phyloP scores from a whole-genome alignment of 2,113 vertebrate genomes.

The Aegithalos caudatus region DNA sequence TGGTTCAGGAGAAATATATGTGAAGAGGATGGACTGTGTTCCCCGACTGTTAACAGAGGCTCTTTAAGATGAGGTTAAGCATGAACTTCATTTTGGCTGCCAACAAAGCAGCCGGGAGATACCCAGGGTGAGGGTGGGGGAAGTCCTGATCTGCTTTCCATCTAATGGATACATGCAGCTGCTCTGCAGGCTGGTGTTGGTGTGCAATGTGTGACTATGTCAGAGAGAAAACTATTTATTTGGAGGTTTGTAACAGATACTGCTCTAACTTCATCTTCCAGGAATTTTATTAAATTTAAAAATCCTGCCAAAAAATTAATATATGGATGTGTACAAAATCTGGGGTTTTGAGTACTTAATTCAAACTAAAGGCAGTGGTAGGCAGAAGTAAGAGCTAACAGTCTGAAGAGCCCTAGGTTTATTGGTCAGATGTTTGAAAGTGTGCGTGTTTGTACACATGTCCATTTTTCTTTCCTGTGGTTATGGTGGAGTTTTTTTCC shows the following conservation, averaged over 20 bases:
- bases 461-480: neutral
- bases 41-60: neutral
- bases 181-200: slow-evolving; percentile 28
- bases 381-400: neutral
- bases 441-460: neutral
- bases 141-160: slow-evolving; percentile 48
- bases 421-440: neutral
- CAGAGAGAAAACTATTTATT: neutral
- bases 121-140: neutral
- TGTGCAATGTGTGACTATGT: neutral
- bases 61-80: slow-evolving; percentile 24
- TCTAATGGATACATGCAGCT: slow-evolving; percentile 47
- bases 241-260: slow-evolving; percentile 7
- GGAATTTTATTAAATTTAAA: slow-evolving; percentile 51
- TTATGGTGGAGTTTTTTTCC: neutral
- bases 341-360: neutral
- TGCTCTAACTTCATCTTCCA: slow-evolving; percentile 53
- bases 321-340: neutral
- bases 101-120: slow-evolving; percentile 21
- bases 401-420: neutral
- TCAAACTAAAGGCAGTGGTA: neutral
- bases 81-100: slow-evolving; percentile 31
- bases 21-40: neutral
- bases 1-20: slow-evolving; percentile 19
- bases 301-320: slow-evolving; percentile 37